These are phyloP conservation scores for Andricus curvator DNA, from an alignment of 2,888 invertebrate species.

Conservation along the genomic window DNA sequence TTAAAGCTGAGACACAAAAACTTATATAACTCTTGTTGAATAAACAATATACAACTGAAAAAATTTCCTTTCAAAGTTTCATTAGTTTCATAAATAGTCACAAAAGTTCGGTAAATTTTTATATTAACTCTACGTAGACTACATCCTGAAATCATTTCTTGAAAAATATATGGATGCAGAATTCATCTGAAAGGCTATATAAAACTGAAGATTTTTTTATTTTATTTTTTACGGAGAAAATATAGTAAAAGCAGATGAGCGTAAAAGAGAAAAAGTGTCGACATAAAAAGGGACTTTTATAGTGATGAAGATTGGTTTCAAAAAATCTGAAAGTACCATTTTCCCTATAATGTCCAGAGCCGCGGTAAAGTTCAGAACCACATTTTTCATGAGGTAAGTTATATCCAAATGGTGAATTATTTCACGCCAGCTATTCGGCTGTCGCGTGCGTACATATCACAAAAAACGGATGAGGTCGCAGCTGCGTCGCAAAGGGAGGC, in stretches of 20 bases:
- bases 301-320: conserved; percentile 34
- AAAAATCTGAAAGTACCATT: conserved; percentile 27
- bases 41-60: too few relatives aligned
- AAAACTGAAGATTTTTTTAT: too few relatives aligned
- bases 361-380: conserved; percentile 25
- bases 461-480: conserved; percentile 57
- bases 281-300: conserved; percentile 11
- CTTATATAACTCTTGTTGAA: too few relatives aligned
- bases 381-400: conserved; percentile 28
- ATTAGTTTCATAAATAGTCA: too few relatives aligned
- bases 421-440: conserved; percentile 23
- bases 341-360: conserved; percentile 12
- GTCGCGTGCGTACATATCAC: conserved; percentile 41
- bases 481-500: conserved; percentile 48
- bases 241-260: not conserved
- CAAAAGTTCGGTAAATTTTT: too few relatives aligned
- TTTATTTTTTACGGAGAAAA: too few relatives aligned
- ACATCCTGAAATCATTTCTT: too few relatives aligned
- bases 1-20: too few relatives aligned
- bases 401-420: conserved; percentile 32
- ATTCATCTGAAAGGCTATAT: too few relatives aligned
- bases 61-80: too few relatives aligned
- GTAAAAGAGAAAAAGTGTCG: not conserved
- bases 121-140: too few relatives aligned
- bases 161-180: too few relatives aligned